Evolutionary conservation across 2,888 invertebrate species (phyloP), one percentile per base, ranked within the genome.

Genomic region (Caenorhabditis wallacei): DNA sequence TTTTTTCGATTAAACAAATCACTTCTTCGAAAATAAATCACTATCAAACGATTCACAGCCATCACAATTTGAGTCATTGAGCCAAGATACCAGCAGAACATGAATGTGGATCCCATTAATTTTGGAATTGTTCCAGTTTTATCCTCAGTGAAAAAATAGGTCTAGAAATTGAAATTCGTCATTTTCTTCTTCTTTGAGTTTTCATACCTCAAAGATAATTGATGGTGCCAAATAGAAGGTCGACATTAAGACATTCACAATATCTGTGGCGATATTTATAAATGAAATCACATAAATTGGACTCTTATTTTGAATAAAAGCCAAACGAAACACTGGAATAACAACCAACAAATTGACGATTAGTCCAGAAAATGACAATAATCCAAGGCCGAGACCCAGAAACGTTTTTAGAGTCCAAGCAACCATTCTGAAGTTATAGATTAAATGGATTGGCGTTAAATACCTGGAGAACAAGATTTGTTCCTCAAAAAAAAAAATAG

Each of bases 71-170:
- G 84, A 8, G 85, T 82, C 37, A 87, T 68, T 13, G 84, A 83
- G 5, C 80, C 80, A 56, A 84, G 66, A 56, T 87, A 87, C 87
- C 87, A 87, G 63, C 81, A 81, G 72, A 81, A 82, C 80, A 87
- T 83, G 79, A 87, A 87, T 0, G 76, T 74, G 10, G 82, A 83
- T 0, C 83, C 84, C 57, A 87, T 59, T 16, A 85, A 20, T 48
- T 82, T 72, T 0, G 79, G 81, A 37, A 81, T 66, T 11, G 63
- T 48, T 24, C 35, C 57, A 18, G 70, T 66, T 40, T 81, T 81
- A 10, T 63, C 43, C 8, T 70, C 66, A 10, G 70, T 57, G 63
- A 81, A 71, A 43, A 76, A 70, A 35, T 76, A 70, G 20, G 75
- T 56, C 75, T 76, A 43, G 16, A 51, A 18, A 54, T 54, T 37